phyloP scores from a whole-genome alignment of 1,140 invertebrate species.

The Apis florea region DNA sequence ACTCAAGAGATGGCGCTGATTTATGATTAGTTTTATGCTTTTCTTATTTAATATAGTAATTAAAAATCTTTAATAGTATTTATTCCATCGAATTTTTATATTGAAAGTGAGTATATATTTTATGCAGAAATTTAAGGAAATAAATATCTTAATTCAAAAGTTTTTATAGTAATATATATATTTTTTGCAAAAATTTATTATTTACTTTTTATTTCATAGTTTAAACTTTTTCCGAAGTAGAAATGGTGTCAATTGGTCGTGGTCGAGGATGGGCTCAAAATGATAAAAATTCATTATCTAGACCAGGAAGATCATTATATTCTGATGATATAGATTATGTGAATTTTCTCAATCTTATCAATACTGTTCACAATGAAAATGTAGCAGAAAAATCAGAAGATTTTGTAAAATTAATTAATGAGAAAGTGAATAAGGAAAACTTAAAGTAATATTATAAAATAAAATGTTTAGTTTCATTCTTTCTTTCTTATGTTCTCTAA shows the following conservation, averaged over 20 bases:
- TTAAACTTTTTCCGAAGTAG: not conserved
- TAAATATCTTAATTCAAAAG: not conserved
- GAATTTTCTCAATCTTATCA: not conserved
- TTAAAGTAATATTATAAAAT: slow-evolving; percentile 17
- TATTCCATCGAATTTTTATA: too few species aligned
- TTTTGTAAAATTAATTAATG: not conserved
- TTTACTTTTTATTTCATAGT: not conserved
- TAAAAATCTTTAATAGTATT: too few species aligned
- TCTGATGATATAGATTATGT: not conserved
- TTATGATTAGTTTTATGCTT: too few species aligned
- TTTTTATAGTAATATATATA: not conserved
- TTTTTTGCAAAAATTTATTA: not conserved
- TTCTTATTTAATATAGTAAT: too few species aligned
- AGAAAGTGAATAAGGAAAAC: not conserved
- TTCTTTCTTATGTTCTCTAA: not conserved
- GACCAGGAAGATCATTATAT: not conserved
- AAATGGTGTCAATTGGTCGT: slow-evolving; percentile 31
- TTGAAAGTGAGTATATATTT: not conserved
- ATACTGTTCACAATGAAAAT: not conserved
- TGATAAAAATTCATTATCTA: not conserved
- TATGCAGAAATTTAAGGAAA: not conserved
- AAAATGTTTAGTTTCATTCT: not conserved
- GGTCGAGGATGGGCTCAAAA: slow-evolving; percentile 48
- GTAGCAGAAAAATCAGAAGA: not conserved
- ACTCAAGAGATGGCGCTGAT: too few species aligned